Percentiles rank a stretch among this genome's conserved stretches.
phyloP scores from a whole-genome alignment of 2,888 invertebrate species.

The Isotomurus palustris region DNA sequence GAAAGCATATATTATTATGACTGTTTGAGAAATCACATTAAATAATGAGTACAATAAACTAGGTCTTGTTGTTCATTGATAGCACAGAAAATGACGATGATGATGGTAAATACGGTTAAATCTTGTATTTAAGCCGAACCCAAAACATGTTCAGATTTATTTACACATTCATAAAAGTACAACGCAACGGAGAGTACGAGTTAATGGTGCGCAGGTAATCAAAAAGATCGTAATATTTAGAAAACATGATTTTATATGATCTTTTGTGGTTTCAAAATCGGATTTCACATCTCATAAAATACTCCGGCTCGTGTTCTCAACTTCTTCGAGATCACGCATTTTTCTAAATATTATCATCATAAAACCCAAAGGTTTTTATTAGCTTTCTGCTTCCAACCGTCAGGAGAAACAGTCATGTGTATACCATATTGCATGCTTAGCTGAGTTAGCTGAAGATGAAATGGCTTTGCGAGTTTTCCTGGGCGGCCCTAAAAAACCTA shows the following conservation, averaged over 20 bases:
- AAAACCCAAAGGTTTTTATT: constrained; percentile 10
- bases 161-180: constrained; percentile 24
- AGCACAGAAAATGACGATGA: neutral
- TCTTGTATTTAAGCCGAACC: constrained; percentile 1
- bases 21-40: no score
- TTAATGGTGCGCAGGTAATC: constrained; percentile 10
- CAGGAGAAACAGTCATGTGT: no score
- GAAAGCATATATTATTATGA: no score
- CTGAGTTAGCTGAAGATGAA: no score
- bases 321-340: constrained; percentile 23
- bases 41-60: neutral
- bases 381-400: no score
- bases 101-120: neutral
- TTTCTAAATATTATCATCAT: constrained; percentile 17
- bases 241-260: constrained; percentile 6
- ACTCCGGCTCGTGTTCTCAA: constrained; percentile 20
- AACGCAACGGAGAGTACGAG: constrained; percentile 12
- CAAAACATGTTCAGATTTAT: constrained; percentile 16
- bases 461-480: no score
- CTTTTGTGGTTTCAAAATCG: constrained; percentile 16
- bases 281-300: constrained; percentile 27
- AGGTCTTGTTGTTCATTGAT: constrained; percentile 8
- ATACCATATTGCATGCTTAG: no score
- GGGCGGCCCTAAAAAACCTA: no score
- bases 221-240: constrained; percentile 2